Evolutionary conservation across 2,888 invertebrate genomes (phyloP), one percentile per base, ranked within the genome.

Genomic region (Calameuta filiformis): DNA sequence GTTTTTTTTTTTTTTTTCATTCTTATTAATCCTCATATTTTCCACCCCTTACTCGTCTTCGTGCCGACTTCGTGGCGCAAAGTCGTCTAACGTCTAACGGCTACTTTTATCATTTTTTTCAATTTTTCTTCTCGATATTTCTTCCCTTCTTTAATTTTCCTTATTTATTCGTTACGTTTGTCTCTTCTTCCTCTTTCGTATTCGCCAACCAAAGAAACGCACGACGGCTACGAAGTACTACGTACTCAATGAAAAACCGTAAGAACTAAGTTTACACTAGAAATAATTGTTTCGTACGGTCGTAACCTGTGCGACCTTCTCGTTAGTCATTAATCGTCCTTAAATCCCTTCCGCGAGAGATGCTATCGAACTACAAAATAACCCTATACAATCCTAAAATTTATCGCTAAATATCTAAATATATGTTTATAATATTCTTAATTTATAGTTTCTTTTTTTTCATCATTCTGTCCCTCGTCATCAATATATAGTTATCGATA

Each of bases 281-380:
- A 40, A 40, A 40, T 4, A 40, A 40, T 40, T 15, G 40, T 40
- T 40, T 15, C 15, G 40, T 40, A 15, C 15, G 40, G 40, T 40
- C 40, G 15, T 15, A 15, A 6, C 6, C 6, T 15, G 6, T 6
- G 40, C 77, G 33, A 68, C 73, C 73, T 34, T 69, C 40, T 40
- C 40, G 6, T 40, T 40, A 40, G 40, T 40, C 40, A 30, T 69
- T 15, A 15, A 69, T 69, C 69, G 69, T 33, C 33, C 31, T 33
- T 33, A 34, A 73, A 35, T 73, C 74, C 73, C 78, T 68, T 77
- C 76, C 73, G 56, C 76, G 77, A 73, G 68, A 76, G 76, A 76
- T 77, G 68, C 75, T 81, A 77, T 77, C 80, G 79, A 80, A 80
- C 80, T 81, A 81, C 79, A 81, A 83, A 81, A 82, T 82, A 79